These are phyloP conservation scores for Cromileptes altivelis DNA, from an alignment of 2,113 vertebrate species.

Conservation along the genomic window DNA sequence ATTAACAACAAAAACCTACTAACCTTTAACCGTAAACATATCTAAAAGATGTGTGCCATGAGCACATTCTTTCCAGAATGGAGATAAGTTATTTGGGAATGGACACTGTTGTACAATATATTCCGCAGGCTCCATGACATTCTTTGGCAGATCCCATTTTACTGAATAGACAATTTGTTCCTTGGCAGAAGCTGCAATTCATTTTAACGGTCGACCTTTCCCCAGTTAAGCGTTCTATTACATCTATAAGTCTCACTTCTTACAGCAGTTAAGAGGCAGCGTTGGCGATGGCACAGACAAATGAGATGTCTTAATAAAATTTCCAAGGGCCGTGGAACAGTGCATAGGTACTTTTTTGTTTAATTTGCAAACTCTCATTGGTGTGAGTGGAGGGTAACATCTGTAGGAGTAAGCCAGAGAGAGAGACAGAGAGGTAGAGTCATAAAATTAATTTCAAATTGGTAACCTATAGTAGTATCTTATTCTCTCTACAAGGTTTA, in stretches of 20 bases:
- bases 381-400: neutral
- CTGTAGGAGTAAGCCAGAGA: neutral
- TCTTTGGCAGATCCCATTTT: slow-evolving; percentile 19
- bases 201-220: slow-evolving; percentile 42
- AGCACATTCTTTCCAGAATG: neutral
- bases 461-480: neutral
- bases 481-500: neutral
- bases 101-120: neutral
- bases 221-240: neutral
- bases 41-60: neutral
- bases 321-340: slow-evolving; percentile 24
- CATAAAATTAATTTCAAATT: neutral
- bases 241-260: slow-evolving; percentile 23
- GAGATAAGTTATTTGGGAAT: neutral
- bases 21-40: too few species aligned
- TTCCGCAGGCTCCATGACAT: neutral
- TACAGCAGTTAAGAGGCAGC: slow-evolving; percentile 6
- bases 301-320: slow-evolving; percentile 46
- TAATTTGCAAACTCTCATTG: slow-evolving; percentile 29
- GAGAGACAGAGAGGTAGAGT: neutral
- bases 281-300: slow-evolving; percentile 24
- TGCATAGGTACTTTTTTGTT: slow-evolving; percentile 12
- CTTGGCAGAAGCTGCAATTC: slow-evolving; percentile 1
- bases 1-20: neutral
- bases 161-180: slow-evolving; percentile 40